Conservation (phyloP, 1,140 invertebrate species). For the Drosophila varians region DNA sequence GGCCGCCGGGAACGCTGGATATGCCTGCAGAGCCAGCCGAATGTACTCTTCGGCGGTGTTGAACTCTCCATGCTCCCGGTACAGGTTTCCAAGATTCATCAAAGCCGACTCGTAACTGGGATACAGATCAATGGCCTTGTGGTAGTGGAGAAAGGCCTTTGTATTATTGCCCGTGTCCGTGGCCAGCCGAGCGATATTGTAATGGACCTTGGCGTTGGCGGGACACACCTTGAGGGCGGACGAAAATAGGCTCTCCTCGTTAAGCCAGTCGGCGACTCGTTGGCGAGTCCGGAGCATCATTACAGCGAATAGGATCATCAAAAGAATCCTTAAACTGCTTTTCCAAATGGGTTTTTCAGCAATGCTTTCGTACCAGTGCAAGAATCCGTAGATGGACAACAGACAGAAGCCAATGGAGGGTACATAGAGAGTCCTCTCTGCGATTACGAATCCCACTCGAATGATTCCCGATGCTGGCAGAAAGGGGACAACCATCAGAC, state of each 20-base stretch:
- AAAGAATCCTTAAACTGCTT: conserved; percentile 62
- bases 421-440: conserved; percentile 93
- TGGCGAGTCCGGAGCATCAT: conserved; percentile 86
- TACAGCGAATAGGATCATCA: conserved; percentile 82
- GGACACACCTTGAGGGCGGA: conserved; percentile 91
- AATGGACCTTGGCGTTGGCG: conserved; percentile 97
- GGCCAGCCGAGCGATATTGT: conserved; percentile 95
- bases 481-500: conserved; percentile 93
- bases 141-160: conserved; percentile 91
- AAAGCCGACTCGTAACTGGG: conserved; percentile 97
- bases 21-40: conserved; percentile 88
- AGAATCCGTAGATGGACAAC: conserved; percentile 88
- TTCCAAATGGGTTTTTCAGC: conserved; percentile 22
- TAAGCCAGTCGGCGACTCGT: conserved; percentile 91
- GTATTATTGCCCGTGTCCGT: conserved; percentile 89
- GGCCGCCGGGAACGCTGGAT: conserved; percentile 95
- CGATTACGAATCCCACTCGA: conserved; percentile 96
- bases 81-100: conserved; percentile 97
- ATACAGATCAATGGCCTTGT: conserved; percentile 92
- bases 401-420: conserved; percentile 94
- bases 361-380: conserved; percentile 52
- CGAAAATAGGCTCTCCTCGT: conserved; percentile 89
- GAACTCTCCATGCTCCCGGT: conserved; percentile 90
- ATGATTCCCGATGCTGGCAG: conserved; percentile 95
- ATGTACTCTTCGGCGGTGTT: conserved; percentile 91